Evolutionary conservation across 37 sponge, comb jelly and placozoan species (phyloP).

Genomic region (Cliona cf. orientalis): DNA sequence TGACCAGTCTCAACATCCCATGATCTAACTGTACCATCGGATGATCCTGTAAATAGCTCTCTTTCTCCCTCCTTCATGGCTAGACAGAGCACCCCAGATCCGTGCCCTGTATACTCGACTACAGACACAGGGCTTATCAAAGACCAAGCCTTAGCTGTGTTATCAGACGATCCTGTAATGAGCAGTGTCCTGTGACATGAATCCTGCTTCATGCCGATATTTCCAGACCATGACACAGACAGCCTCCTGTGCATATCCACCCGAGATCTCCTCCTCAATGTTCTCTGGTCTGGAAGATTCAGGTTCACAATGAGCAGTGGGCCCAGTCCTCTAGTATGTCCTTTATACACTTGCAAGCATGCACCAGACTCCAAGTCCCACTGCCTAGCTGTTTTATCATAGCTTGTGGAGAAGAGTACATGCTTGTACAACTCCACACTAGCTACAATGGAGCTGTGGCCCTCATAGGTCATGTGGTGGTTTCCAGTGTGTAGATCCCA

Average conservation of each 20-base stretch:
- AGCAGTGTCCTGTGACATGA: too few species aligned
- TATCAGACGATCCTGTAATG: constrained; percentile 63
- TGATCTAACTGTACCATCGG: constrained; percentile 63
- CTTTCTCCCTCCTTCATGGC: constrained; percentile 30
- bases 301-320: constrained; percentile 53
- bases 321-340: constrained; percentile 43
- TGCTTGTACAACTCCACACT: constrained; percentile 24
- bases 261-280: constrained; percentile 39
- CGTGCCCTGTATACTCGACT: constrained; percentile 48
- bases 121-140: constrained; percentile 24
- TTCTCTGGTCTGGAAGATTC: constrained; percentile 26
- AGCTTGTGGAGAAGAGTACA: constrained; percentile 50
- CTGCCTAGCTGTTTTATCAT: constrained; percentile 60
- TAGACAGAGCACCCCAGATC: constrained; percentile 49
- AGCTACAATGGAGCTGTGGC: constrained; percentile 47
- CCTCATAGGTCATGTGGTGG: constrained; percentile 23
- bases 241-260: constrained; percentile 24
- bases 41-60: constrained; percentile 62
- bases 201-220: constrained; percentile 17
- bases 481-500: constrained; percentile 55
- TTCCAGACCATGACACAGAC: not conserved
- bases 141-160: constrained; percentile 54
- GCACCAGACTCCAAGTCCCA: constrained; percentile 44
- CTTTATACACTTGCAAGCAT: constrained; percentile 50
- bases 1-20: constrained; percentile 73